These are phyloP conservation scores for Dichetophora obliterata DNA, from an alignment of 2,888 invertebrate species.

Conservation along the genomic window DNA sequence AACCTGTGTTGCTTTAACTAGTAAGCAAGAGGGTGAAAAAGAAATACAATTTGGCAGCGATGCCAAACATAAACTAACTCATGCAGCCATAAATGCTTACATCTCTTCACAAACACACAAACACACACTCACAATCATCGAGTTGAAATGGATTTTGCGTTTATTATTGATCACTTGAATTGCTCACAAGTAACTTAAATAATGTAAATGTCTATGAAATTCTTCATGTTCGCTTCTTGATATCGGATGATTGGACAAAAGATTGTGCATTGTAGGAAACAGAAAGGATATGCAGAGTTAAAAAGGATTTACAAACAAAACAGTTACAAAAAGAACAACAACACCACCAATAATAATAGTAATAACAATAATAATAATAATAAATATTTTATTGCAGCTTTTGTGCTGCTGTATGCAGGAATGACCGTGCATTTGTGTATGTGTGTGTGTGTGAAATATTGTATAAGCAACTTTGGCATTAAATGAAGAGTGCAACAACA, in stretches of 20 bases:
- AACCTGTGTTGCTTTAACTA: too few relatives aligned
- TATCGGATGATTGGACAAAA: conserved; percentile 27
- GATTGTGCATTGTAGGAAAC: background rate
- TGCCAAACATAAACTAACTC: background rate
- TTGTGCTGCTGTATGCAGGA: background rate
- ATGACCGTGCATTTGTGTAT: conserved; percentile 11
- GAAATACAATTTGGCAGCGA: background rate
- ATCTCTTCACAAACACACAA: conserved; percentile 14
- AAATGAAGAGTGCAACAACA: conserved; percentile 19
- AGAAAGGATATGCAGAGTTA: conserved; percentile 10
- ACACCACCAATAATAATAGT: conserved; percentile 20
- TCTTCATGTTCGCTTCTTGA: conserved; percentile 17
- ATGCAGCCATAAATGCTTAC: conserved; percentile 18
- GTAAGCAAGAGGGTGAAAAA: too few relatives aligned
- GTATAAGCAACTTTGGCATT: conserved; percentile 14
- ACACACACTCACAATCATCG: background rate
- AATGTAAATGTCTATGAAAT: conserved; percentile 27
- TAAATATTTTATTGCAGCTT: conserved; percentile 44
- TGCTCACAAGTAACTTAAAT: conserved; percentile 23
- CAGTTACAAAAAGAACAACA: background rate
- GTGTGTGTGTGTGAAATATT: too few relatives aligned
- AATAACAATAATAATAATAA: conserved; percentile 29
- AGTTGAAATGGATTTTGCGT: background rate
- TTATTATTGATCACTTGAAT: conserved; percentile 16
- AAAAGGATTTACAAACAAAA: background rate